These are phyloP conservation scores for Agrotis puta DNA, from an alignment of 2,888 invertebrate species.

Conservation along the genomic window DNA sequence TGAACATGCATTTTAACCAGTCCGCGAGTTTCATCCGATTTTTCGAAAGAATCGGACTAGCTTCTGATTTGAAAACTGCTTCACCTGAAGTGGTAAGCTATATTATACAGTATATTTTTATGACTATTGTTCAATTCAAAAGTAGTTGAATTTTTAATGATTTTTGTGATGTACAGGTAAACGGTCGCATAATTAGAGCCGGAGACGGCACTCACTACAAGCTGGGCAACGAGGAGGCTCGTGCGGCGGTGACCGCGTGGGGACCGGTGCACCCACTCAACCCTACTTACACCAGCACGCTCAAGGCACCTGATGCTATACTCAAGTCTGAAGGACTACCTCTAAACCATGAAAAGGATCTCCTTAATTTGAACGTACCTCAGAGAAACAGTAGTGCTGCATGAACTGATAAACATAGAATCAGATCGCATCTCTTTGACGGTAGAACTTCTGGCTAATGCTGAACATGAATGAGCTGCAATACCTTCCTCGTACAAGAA, in stretches of 20 bases:
- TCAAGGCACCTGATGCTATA: conserved; percentile 72
- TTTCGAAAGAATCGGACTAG: conserved; percentile 91
- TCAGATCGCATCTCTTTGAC: not conserved
- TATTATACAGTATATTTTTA: not conserved
- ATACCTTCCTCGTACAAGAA: too few species aligned
- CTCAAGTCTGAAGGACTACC: conserved; percentile 81
- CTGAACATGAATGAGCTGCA: too few species aligned
- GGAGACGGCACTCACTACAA: conserved; percentile 92
- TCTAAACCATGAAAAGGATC: conserved; percentile 80
- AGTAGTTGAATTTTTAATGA: not conserved
- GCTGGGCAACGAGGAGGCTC: conserved; percentile 84
- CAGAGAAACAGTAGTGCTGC: conserved; percentile 14
- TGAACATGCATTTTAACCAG: conserved; percentile 92
- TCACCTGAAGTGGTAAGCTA: conserved; percentile 81
- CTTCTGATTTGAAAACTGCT: conserved; percentile 92
- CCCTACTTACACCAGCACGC: conserved; percentile 79
- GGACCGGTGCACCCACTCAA: conserved; percentile 84
- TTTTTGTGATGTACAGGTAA: conserved; percentile 80
- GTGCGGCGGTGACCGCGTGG: conserved; percentile 74
- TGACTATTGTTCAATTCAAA: not conserved
- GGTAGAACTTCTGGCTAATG: not conserved
- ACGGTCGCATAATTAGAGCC: conserved; percentile 90
- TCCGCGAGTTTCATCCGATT: conserved; percentile 92
- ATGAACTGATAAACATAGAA: not conserved
- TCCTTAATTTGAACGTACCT: conserved; percentile 64